Conservation (phyloP, 2,797 vertebrate genomes). For the Bovichtus diacanthus region DNA sequence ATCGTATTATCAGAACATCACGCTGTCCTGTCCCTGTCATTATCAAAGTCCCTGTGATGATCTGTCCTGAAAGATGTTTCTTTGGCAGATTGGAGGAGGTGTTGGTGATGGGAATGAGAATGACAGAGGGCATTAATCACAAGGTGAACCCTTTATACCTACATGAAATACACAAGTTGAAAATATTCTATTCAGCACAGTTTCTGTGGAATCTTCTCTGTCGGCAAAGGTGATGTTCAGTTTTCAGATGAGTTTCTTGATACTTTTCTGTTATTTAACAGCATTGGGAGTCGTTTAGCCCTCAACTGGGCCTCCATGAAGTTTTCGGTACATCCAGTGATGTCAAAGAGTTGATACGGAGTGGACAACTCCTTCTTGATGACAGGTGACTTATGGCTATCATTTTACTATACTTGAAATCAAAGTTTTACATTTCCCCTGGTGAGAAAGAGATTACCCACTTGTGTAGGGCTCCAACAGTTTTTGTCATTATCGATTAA, state of each 20-base stretch:
- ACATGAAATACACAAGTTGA: neutral
- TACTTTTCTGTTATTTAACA: slow-evolving; percentile 60
- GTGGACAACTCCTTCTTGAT: slow-evolving; percentile 87
- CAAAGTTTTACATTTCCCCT: neutral
- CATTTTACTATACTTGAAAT: neutral
- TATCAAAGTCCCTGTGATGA: slow-evolving; percentile 12
- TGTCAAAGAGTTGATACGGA: slow-evolving; percentile 76
- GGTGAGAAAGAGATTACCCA: neutral
- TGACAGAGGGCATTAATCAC: slow-evolving; percentile 87
- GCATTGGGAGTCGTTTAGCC: slow-evolving; percentile 89
- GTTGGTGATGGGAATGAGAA: slow-evolving; percentile 91
- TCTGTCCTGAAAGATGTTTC: slow-evolving; percentile 46
- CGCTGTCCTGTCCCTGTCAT: slow-evolving; percentile 27
- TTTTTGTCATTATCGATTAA: neutral
- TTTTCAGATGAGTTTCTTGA: too few relatives aligned
- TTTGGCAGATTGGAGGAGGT: slow-evolving; percentile 90
- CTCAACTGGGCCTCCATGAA: slow-evolving; percentile 78
- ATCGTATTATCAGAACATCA: slow-evolving; percentile 21
- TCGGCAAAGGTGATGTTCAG: neutral
- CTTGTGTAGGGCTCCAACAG: neutral
- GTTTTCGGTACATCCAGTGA: slow-evolving; percentile 79
- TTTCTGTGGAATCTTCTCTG: neutral
- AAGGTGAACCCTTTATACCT: slow-evolving; percentile 80
- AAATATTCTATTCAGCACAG: neutral
- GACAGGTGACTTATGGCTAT: slow-evolving; percentile 77